Evolutionary conservation across 2,888 invertebrate species (phyloP).

Genomic region (Sisyra nigra): DNA sequence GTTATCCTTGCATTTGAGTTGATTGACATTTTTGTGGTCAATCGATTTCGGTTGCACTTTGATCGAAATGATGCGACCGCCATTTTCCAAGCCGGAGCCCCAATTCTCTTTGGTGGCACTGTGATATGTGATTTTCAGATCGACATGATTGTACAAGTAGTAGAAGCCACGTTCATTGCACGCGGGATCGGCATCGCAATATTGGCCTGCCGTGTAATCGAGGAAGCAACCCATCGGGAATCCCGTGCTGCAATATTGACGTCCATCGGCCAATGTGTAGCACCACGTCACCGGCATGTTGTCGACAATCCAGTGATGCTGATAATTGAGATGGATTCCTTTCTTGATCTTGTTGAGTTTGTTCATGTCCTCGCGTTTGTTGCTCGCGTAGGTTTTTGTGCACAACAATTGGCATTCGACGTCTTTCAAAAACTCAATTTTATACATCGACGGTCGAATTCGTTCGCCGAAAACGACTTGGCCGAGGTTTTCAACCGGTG

Average conservation of each 20-base stretch:
- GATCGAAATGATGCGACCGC: constrained; percentile 77
- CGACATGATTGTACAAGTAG: constrained; percentile 95
- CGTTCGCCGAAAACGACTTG: constrained; percentile 99
- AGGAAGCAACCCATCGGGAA: constrained; percentile 88
- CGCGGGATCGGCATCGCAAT: constrained; percentile 36
- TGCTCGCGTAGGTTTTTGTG: constrained; percentile 52
- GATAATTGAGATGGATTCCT: constrained; percentile 85
- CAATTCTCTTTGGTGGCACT: constrained; percentile 77
- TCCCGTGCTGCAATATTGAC: constrained; percentile 81
- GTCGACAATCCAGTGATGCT: constrained; percentile 97
- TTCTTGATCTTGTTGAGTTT: constrained; percentile 71
- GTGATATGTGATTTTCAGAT: constrained; percentile 85
- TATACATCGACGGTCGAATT: constrained; percentile 86
- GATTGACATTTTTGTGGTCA: constrained; percentile 18
- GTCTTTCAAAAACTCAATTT: constrained; percentile 68
- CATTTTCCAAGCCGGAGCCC: constrained; percentile 64
- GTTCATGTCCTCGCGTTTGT: constrained; percentile 42
- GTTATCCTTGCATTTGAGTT: constrained; percentile 12
- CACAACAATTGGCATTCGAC: constrained; percentile 43
- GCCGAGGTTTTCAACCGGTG: constrained; percentile 94
- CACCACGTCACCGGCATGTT: constrained; percentile 99
- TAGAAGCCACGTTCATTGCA: constrained; percentile 55
- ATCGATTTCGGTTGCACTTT: constrained; percentile 37
- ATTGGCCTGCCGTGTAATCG: not conserved
- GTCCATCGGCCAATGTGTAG: constrained; percentile 52